These are phyloP conservation scores for Dromococcyx pavoninus DNA, from an alignment of 2,797 vertebrate species.

Conservation along the genomic window DNA sequence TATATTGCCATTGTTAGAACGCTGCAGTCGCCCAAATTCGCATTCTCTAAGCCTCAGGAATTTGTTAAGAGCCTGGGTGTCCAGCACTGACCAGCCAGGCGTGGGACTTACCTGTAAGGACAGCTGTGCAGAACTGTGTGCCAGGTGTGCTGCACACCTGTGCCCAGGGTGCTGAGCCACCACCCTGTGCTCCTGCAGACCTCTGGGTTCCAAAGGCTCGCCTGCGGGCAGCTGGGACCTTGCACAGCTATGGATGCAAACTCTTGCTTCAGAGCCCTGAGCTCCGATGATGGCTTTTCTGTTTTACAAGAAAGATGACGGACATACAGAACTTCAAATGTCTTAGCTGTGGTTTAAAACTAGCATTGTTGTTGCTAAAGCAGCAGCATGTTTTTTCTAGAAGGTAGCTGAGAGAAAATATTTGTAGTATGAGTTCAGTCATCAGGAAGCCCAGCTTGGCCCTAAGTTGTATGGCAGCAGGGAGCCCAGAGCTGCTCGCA, in stretches of 20 bases:
- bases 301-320: rapidly evolving
- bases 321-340: rapidly evolving
- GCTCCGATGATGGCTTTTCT: rapidly evolving
- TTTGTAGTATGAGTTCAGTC: not conserved
- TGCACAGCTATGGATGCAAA: rapidly evolving
- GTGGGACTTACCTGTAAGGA: rapidly evolving
- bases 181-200: rapidly evolving
- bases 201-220: not conserved
- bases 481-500: not conserved
- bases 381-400: not conserved
- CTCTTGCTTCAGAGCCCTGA: rapidly evolving
- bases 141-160: not conserved
- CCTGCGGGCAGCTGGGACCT: not conserved
- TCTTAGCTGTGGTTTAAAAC: not conserved
- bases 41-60: rapidly evolving
- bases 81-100: not conserved
- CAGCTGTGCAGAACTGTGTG: not conserved
- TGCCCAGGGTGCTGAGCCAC: not conserved
- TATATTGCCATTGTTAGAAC: rapidly evolving
- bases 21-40: not conserved
- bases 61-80: rapidly evolving
- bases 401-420: not conserved
- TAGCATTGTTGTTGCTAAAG: rapidly evolving
- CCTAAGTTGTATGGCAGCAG: rapidly evolving
- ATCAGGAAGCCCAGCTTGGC: not conserved